phyloP scores from a whole-genome alignment of 2,113 vertebrate species.

The Hydrochoerus hydrochaeris region DNA sequence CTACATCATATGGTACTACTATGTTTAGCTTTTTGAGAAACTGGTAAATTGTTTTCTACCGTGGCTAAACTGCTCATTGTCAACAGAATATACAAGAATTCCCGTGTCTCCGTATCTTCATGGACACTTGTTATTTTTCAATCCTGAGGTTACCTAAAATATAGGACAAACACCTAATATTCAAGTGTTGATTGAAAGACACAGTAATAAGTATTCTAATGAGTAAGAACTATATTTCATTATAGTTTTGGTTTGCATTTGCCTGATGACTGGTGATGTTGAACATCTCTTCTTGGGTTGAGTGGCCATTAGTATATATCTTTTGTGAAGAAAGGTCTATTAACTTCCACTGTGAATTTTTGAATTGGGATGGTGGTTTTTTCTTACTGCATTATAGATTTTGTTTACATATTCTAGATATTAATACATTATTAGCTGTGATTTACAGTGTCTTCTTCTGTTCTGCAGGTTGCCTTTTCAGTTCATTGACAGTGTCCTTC shows the following conservation, averaged over 20 bases:
- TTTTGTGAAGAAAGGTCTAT: background rate
- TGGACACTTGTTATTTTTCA: background rate
- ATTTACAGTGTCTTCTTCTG: background rate
- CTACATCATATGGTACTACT: background rate
- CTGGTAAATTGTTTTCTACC: background rate
- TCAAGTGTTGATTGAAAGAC: too few species aligned
- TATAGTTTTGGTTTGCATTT: background rate
- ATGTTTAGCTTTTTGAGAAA: background rate
- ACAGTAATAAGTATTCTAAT: too few species aligned
- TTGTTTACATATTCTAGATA: background rate
- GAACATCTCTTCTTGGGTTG: background rate
- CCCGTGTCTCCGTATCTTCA: fast-evolving
- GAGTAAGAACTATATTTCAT: fast-evolving
- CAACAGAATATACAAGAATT: background rate
- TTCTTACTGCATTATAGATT: background rate
- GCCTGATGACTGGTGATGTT: too few species aligned
- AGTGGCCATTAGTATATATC: too few species aligned
- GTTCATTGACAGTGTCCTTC: background rate
- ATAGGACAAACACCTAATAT: too few species aligned
- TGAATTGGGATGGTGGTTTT: background rate
- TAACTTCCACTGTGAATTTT: background rate
- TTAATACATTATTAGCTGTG: background rate
- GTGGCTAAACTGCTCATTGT: fast-evolving
- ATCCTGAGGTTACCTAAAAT: too few species aligned
- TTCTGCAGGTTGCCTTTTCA: background rate